phyloP scores from a whole-genome alignment of 2,888 invertebrate genomes.

The Cosmopolites sordidus region DNA sequence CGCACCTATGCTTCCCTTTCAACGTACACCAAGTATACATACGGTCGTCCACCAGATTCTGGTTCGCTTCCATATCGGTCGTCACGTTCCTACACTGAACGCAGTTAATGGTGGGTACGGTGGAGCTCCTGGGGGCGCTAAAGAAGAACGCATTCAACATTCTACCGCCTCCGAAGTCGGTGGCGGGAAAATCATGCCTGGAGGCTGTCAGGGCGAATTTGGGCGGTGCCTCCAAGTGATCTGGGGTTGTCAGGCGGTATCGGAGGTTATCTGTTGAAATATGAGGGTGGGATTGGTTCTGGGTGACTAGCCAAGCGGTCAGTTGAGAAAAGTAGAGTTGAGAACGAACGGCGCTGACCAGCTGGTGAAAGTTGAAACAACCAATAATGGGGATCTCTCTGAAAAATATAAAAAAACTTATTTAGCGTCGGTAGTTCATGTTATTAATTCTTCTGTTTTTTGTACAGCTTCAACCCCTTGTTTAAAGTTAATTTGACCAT shows the following conservation, averaged over 20 bases:
- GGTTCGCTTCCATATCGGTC: slow-evolving; percentile 29
- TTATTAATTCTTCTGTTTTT: no score
- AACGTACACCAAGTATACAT: slow-evolving; percentile 64
- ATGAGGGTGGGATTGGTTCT: slow-evolving; percentile 31
- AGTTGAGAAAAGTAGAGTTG: slow-evolving; percentile 96
- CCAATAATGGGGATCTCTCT: slow-evolving; percentile 48
- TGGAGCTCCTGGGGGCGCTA: slow-evolving; percentile 69
- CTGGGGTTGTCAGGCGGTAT: slow-evolving; percentile 63
- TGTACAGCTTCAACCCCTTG: no score
- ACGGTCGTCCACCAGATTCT: slow-evolving; percentile 60
- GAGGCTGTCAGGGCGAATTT: slow-evolving; percentile 46
- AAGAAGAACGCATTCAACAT: slow-evolving; percentile 60
- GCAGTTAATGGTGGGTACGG: slow-evolving; percentile 44
- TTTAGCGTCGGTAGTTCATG: no score
- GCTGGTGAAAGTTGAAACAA: slow-evolving; percentile 61
- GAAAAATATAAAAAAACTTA: no score
- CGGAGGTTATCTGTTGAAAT: slow-evolving; percentile 39
- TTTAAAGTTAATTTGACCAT: no score
- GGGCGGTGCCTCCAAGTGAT: slow-evolving; percentile 61
- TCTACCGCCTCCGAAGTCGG: slow-evolving; percentile 61
- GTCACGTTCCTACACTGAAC: slow-evolving; percentile 42
- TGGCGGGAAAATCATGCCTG: slow-evolving; percentile 69
- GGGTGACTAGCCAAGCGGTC: slow-evolving; percentile 78
- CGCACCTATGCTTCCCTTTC: slow-evolving; percentile 68
- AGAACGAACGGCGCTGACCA: slow-evolving; percentile 89